Base-by-base conservation (phyloP, 2,888 invertebrate species). In the Drosophila meridionalis region DNA sequence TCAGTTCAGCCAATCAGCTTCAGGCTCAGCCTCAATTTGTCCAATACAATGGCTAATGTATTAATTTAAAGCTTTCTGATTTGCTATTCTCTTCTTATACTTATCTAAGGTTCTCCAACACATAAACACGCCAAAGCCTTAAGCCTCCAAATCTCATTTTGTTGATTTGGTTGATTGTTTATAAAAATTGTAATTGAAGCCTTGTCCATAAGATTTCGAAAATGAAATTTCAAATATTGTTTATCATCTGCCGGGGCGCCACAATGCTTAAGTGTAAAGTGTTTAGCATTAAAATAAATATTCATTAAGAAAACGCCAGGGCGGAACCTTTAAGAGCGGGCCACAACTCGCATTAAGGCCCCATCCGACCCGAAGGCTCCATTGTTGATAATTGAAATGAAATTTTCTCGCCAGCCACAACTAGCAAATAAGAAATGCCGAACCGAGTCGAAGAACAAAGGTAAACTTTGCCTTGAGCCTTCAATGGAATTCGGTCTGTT, bases 331-430 rank as follows among this genome's bases (percentile, higher is more conserved):
- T 55, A 67, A 69, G 66, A 69, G 36, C 59, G 72, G 64, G 57
- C 64, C 47, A 9, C 56, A 52, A 48, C 62, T 50, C 69, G 78
- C 83, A 83, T 83, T 69, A 78, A 72, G 68, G 57, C 20, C 20
- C 20, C 20, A 20, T 20, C 20, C 71, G 36, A 56, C 68, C 66
- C 48, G 47, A 82, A 66, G 71, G 45, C 57, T 64, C 45, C 69
- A 63, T 76, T 70, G 87, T 89, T 78, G 77, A 73, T 85, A 89
- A 85, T 85, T 89, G 74, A 87, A 89, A 87, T 84, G 61, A 76
- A 84, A 83, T 74, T 89, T 77, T 50, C 26, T 53, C 69, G 53
- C 67, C 60, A 38, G 48, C 55, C 70, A 66, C 67, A 64, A 63
- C 47, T 62, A 68, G 26, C 38, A 8, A n/a, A 55, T 26, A 60